Percentiles rank a stretch among this genome's conserved stretches.
phyloP scores from a whole-genome alignment of 2,888 invertebrate species.

The Bugula neritina region DNA sequence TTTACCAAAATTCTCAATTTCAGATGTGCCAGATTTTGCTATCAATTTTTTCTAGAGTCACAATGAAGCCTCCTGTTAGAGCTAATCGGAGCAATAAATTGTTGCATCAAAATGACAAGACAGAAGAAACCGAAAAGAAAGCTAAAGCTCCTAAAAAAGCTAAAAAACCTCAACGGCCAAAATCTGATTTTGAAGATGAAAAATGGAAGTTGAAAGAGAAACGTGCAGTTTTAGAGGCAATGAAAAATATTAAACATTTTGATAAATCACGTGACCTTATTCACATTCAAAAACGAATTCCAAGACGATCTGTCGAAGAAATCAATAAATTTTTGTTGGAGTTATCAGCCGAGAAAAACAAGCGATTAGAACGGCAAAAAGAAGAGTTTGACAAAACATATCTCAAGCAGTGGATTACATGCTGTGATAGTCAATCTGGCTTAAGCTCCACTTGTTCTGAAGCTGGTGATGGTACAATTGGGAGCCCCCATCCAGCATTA shows the following conservation, averaged over 20 bases:
- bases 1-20: too few species aligned
- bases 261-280: neutral
- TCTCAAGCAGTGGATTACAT: neutral
- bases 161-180: neutral
- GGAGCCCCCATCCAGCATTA: neutral
- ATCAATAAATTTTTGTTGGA: neutral
- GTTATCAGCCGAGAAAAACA: neutral
- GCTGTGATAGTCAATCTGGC: constrained; percentile 1
- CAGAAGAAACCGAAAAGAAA: too few species aligned
- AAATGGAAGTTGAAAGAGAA: constrained; percentile 19
- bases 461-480: constrained; percentile 5
- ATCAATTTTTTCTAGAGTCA: too few species aligned
- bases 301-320: neutral
- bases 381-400: neutral
- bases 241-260: neutral
- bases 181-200: neutral
- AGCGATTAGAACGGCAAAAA: neutral
- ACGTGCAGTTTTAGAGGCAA: neutral
- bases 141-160: too few species aligned
- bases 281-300: neutral
- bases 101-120: too few species aligned
- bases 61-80: too few species aligned
- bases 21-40: too few species aligned
- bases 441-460: neutral
- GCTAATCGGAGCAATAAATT: too few species aligned